A percentile compares a stretch with the other conserved stretches of the same genome.
phyloP scores from a whole-genome alignment of 2,113 vertebrate species.

The Taxidea taxus region DNA sequence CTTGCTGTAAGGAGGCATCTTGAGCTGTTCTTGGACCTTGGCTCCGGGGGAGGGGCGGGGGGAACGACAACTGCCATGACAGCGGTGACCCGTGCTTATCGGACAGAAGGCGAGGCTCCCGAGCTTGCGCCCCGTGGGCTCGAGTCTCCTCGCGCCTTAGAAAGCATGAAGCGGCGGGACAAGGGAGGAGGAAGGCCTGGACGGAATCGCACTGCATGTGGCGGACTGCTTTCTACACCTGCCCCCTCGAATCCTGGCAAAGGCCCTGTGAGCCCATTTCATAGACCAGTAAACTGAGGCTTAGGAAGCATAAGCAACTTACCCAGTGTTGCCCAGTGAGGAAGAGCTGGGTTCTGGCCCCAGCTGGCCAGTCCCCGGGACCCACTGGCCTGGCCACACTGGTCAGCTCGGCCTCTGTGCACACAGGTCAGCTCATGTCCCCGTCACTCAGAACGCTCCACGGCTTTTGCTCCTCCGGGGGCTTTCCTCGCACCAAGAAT shows the following conservation, averaged over 20 bases:
- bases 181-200: fast-evolving
- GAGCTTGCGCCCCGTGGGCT: fast-evolving
- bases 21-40: not conserved
- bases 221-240: fast-evolving
- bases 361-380: not conserved
- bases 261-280: not conserved
- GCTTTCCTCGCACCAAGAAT: not conserved
- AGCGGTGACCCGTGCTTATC: not conserved
- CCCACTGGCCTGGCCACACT: fast-evolving
- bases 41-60: not conserved
- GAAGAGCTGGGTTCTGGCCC: not conserved
- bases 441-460: not conserved
- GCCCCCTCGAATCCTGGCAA: fast-evolving
- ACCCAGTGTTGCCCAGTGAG: not conserved
- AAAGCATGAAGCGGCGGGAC: fast-evolving
- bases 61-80: not conserved
- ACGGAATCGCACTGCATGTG: fast-evolving
- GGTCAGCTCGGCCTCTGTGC: not conserved
- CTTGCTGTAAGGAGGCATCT: not conserved
- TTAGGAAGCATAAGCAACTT: not conserved
- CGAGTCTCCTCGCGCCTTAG: fast-evolving
- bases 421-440: not conserved
- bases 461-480: fast-evolving
- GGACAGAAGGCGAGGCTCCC: not conserved
- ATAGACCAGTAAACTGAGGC: not conserved